Percentiles rank a stretch among this genome's conserved stretches.
Evolutionary conservation across 2,113 vertebrate species (phyloP).

Genomic region (Brienomyrus brachyistius): DNA sequence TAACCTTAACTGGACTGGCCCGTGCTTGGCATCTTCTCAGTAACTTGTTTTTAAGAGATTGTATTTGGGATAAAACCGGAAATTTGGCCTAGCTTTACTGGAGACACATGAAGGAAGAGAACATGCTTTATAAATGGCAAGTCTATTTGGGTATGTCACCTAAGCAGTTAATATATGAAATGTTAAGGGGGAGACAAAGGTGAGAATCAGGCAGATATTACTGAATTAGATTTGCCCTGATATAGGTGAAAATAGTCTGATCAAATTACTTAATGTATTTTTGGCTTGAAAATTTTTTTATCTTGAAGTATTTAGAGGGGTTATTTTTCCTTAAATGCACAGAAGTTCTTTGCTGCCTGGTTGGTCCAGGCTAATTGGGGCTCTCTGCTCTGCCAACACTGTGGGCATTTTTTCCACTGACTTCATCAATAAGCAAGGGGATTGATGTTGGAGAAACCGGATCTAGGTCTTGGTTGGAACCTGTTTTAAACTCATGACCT

Average conservation of each 20-base stretch:
- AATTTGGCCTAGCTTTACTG: not conserved
- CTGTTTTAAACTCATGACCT: constrained; percentile 10
- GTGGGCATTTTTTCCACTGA: constrained; percentile 25
- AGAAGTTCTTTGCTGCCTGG: not conserved
- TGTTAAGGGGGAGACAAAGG: not conserved
- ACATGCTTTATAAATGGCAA: not conserved
- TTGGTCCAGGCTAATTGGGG: not conserved
- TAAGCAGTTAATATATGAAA: not conserved
- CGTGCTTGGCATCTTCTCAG: not conserved
- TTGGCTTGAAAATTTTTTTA: too few species aligned
- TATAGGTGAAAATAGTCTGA: not conserved
- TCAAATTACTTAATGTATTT: not conserved
- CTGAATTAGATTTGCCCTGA: not conserved
- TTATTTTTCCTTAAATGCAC: not conserved
- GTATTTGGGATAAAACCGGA: not conserved
- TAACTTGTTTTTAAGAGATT: not conserved
- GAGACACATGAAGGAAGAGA: not conserved
- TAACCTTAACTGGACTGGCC: not conserved
- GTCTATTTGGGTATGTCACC: not conserved
- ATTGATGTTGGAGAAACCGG: constrained; percentile 21
- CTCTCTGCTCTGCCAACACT: not conserved
- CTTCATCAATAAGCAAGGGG: constrained; percentile 26
- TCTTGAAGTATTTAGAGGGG: not conserved
- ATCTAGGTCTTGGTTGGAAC: constrained; percentile 15
- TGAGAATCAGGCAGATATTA: not conserved